A percentile compares a stretch with the other conserved stretches of the same genome.
Conservation (phyloP, 1,140 invertebrate genomes). For the Eumeta japonica region DNA sequence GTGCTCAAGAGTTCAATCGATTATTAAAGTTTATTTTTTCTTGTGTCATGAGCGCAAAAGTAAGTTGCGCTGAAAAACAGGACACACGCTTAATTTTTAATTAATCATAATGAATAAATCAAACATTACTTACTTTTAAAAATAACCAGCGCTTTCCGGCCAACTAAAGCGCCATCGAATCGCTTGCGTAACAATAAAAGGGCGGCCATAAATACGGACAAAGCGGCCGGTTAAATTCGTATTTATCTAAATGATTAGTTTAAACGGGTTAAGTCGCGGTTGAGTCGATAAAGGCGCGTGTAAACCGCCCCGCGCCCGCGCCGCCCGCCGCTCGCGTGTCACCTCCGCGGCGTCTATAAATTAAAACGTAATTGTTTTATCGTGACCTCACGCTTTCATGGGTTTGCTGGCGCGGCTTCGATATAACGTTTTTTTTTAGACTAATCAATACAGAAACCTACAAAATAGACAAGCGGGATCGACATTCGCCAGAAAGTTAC, state of each 20-base stretch:
- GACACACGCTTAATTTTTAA: no score
- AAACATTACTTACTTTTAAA: no score
- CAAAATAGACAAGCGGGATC: constrained; percentile 1
- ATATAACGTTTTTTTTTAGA: constrained; percentile 18
- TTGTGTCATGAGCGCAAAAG: no score
- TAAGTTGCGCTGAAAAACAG: no score
- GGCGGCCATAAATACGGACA: constrained; percentile 32
- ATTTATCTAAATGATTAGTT: constrained; percentile 57
- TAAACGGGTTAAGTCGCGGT: constrained; percentile 37
- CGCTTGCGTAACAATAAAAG: no score
- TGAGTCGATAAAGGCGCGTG: constrained; percentile 45
- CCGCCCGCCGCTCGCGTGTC: constrained; percentile 34
- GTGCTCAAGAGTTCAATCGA: no score
- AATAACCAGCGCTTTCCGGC: no score
- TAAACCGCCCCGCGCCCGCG: constrained; percentile 21
- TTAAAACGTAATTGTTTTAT: constrained; percentile 57
- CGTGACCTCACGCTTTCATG: constrained; percentile 43
- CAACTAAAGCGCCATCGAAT: no score
- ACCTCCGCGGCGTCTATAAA: constrained; percentile 43
- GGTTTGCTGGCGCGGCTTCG: constrained; percentile 18
- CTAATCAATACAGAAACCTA: no score
- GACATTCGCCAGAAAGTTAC: constrained; percentile 1
- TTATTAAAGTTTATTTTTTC: no score
- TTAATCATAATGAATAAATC: no score
- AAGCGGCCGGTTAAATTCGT: constrained; percentile 42